Conservation (phyloP, 1,140 invertebrate genomes). For the Ostrea edulis region DNA sequence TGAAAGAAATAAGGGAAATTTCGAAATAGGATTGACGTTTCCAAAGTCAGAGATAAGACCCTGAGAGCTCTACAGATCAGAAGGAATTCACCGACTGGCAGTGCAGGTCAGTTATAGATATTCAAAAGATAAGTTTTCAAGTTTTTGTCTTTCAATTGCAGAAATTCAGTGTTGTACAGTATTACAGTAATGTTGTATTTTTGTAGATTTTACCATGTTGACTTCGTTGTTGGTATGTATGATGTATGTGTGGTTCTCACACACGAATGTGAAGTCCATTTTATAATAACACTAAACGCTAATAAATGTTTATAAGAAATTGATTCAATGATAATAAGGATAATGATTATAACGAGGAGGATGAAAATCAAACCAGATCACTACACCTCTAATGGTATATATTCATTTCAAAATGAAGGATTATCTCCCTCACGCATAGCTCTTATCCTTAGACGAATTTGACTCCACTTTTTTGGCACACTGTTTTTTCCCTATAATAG, state of each 20-base stretch:
- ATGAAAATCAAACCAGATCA: no score
- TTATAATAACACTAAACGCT: no score
- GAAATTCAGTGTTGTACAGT: background rate
- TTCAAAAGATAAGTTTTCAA: background rate
- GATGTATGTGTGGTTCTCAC: background rate
- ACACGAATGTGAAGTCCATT: no score
- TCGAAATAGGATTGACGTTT: background rate
- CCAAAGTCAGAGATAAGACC: background rate
- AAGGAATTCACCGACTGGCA: background rate
- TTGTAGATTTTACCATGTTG: background rate
- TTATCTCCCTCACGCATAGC: no score
- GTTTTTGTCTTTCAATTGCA: background rate
- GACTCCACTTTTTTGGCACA: no score
- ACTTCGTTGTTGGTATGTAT: background rate
- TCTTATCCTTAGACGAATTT: no score
- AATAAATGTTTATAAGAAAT: no score
- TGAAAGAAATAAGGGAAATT: background rate
- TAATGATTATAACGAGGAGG: no score
- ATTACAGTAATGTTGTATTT: background rate
- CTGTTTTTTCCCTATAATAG: no score
- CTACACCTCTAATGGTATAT: no score
- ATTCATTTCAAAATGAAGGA: no score
- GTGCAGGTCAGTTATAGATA: background rate
- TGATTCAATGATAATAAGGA: no score
- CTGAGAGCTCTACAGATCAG: background rate